Conservation (phyloP, 1,140 invertebrate species). For the Choristoneura fumiferana region DNA sequence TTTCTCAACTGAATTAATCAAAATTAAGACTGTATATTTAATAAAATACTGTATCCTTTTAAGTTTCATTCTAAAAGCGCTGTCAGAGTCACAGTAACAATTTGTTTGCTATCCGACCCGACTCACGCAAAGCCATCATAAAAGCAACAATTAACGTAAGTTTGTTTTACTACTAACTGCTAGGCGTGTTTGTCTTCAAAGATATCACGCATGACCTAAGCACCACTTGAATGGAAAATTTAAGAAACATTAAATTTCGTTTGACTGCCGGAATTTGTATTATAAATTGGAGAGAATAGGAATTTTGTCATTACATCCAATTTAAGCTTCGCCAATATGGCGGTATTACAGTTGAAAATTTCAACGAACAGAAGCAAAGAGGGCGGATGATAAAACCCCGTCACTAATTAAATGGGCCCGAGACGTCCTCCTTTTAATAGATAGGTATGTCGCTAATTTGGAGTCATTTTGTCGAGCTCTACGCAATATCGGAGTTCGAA, state of each 20-base stretch:
- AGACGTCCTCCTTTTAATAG: slow-evolving; percentile 65
- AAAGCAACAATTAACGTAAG: slow-evolving; percentile 64
- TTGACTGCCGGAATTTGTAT: slow-evolving; percentile 1
- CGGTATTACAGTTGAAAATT: slow-evolving; percentile 51
- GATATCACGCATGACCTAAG: slow-evolving; percentile 39
- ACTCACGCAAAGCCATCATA: slow-evolving; percentile 64
- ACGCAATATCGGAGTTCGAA: slow-evolving; percentile 51
- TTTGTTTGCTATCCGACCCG: slow-evolving; percentile 48
- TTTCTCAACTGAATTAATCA: too few relatives aligned
- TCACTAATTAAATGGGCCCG: slow-evolving; percentile 71
- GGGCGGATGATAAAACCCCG: slow-evolving; percentile 66
- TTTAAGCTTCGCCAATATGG: slow-evolving; percentile 60
- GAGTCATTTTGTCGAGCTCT: slow-evolving; percentile 43
- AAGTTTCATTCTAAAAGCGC: neutral
- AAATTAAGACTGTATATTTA: neutral
- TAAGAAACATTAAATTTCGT: neutral
- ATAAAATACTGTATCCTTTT: slow-evolving; percentile 6
- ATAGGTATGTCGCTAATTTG: slow-evolving; percentile 73
- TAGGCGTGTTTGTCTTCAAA: slow-evolving; percentile 54
- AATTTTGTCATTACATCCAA: slow-evolving; percentile 48
- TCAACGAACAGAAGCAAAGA: slow-evolving; percentile 50
- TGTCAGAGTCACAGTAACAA: slow-evolving; percentile 33
- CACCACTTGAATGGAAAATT: too few relatives aligned
- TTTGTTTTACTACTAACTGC: slow-evolving; percentile 57
- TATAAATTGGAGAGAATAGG: slow-evolving; percentile 24